These are phyloP conservation scores for Diachasmimorpha longicaudata DNA, from an alignment of 1,140 invertebrate species.

Conservation along the genomic window DNA sequence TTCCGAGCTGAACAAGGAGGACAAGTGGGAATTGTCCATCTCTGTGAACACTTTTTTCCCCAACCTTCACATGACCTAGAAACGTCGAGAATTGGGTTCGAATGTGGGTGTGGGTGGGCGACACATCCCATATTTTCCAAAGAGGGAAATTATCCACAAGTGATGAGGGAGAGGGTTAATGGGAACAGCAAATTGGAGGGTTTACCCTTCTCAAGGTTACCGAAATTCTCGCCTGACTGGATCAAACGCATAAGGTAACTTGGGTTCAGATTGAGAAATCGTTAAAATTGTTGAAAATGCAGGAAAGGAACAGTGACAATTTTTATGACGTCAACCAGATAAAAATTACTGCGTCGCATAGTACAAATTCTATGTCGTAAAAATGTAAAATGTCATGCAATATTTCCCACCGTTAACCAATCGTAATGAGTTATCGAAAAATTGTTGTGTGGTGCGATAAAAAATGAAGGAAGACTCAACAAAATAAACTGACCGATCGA, in stretches of 20 bases:
- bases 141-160: constrained; percentile 67
- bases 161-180: constrained; percentile 63
- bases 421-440: no score
- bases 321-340: no score
- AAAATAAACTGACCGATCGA: no score
- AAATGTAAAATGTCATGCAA: no score
- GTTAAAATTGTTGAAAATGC: no score
- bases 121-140: constrained; percentile 68
- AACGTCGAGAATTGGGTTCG: constrained; percentile 37
- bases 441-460: no score
- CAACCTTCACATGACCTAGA: constrained; percentile 24
- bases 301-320: no score
- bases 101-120: constrained; percentile 68
- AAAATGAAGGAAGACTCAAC: no score
- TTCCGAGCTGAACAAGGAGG: constrained; percentile 68
- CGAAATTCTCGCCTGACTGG: constrained; percentile 62
- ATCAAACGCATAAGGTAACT: constrained; percentile 29
- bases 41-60: constrained; percentile 27
- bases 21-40: constrained; percentile 43
- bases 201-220: constrained; percentile 61
- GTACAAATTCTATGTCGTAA: no score
- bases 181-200: constrained; percentile 64
- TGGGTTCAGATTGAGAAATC: no score
- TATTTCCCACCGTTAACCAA: no score
- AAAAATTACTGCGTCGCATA: no score